Evolutionary conservation across 2,888 invertebrate species (phyloP), one percentile per base, ranked within the genome.

Genomic region (Oxyteleia sp.): DNA sequence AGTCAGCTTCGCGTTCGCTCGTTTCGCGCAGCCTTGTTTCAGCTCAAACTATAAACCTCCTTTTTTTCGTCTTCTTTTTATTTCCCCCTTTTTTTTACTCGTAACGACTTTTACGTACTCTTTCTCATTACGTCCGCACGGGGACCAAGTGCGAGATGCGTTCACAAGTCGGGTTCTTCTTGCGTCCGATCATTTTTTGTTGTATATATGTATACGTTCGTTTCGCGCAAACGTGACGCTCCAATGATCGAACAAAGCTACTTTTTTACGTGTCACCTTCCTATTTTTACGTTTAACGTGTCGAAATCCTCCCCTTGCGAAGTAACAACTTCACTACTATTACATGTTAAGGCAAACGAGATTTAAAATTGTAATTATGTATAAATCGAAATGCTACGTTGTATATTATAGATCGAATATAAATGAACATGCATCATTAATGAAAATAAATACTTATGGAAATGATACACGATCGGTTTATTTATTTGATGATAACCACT

Each of bases 341-440:
- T 90, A 89, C 85, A 72, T 86, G 85, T 88, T 90, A 90, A 89
- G 90, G 86, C 86, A 85, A 85, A 84, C 84, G 86, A 90, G 88
- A 91, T 92, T 90, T 92, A 91, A 92, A 90, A 91, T 90, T 93
- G 93, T 93, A 93, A 93, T 93, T 92, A 92, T 92, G 92, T 92
- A 92, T 92, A 92, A 93, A 93, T 88, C 88, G 91, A 93, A 88
- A 92, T 91, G 92, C 93, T 93, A 93, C 91, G 91, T 92, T 93
- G 93, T 93, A 93, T 93, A 93, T 93, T 93, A 93, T 93, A 93
- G 92, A 93, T 92, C 92, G 92, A 93, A 93, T 93, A 93, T 92
- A 92, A 92, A 91, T 85, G 88, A 91, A 92, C 92, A 92, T 90
- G 92, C 93, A 93, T 93, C 91, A 93, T 92, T 92, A 69, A 92